Conservation (phyloP, 35 echinoderm and acorn worm genomes). For the Nesometra sesokonis region DNA sequence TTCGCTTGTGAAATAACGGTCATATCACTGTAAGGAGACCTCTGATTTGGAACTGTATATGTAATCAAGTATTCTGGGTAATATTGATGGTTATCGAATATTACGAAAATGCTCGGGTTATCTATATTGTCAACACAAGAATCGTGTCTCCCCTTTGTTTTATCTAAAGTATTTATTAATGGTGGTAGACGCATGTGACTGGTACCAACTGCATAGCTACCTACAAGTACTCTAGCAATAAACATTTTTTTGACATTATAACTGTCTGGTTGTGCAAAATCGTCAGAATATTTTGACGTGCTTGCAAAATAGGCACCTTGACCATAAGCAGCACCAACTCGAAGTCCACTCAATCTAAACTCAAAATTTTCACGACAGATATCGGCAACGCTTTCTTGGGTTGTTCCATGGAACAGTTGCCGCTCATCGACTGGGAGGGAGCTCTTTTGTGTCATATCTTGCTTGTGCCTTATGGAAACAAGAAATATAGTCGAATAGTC, state of each 20-base stretch:
- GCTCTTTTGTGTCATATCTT: not conserved
- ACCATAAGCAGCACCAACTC: constrained; percentile 18
- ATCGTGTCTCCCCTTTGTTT: constrained; percentile 6
- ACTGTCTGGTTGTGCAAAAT: not conserved
- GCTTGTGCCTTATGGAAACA: not conserved
- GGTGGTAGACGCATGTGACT: constrained; percentile 3
- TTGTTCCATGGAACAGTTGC: constrained; percentile 36
- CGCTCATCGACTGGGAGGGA: not conserved
- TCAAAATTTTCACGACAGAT: constrained; percentile 55
- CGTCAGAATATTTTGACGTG: constrained; percentile 15
- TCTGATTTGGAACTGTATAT: too few species aligned
- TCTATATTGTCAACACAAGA: constrained; percentile 17
- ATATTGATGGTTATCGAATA: constrained; percentile 19
- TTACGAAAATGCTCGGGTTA: constrained; percentile 34
- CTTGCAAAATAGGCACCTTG: constrained; percentile 33
- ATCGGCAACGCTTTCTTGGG: not conserved
- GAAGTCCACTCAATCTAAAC: constrained; percentile 20
- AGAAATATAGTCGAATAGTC: too few species aligned
- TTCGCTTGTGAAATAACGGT: too few species aligned
- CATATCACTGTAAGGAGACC: too few species aligned
- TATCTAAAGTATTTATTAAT: not conserved
- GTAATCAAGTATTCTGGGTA: constrained; percentile 42
- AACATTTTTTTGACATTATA: constrained; percentile 17
- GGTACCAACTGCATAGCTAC: constrained; percentile 3
- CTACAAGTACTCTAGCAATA: constrained; percentile 30